Percentiles rank a stretch among this genome's conserved stretches.
Evolutionary conservation across 2,888 invertebrate genomes (phyloP).

Genomic region (Brachyptera putata): DNA sequence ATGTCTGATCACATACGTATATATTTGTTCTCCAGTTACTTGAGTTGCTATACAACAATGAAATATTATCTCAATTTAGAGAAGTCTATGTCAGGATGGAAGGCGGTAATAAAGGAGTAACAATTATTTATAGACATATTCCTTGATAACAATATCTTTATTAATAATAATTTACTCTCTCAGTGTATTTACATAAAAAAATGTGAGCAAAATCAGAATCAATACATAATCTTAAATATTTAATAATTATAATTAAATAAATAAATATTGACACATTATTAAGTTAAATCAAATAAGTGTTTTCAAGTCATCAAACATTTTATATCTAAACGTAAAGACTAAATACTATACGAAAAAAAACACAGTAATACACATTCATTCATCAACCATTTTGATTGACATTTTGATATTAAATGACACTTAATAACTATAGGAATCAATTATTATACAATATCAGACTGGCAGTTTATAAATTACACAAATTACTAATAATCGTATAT

Average conservation of each 20-base stretch:
- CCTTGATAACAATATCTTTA: too few species aligned
- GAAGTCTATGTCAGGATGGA: too few species aligned
- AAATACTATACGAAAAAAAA: not conserved
- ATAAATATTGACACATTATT: not conserved
- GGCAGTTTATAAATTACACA: too few species aligned
- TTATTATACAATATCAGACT: too few species aligned
- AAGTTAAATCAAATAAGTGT: not conserved
- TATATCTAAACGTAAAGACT: not conserved
- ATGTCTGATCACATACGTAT: too few species aligned
- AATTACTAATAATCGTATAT: too few species aligned
- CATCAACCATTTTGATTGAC: not conserved
- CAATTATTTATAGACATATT: too few species aligned
- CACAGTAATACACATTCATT: not conserved
- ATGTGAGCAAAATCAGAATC: not conserved
- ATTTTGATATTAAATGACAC: not conserved
- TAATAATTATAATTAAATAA: constrained; percentile 4
- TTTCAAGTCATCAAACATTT: not conserved
- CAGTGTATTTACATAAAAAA: constrained; percentile 2
- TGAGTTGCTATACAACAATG: too few species aligned
- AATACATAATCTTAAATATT: not conserved
- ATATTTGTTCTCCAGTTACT: too few species aligned
- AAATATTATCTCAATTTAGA: too few species aligned
- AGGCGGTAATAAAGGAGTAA: too few species aligned
- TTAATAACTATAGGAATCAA: not conserved
- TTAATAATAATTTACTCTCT: not conserved